Percentiles rank a stretch among this genome's conserved stretches.
Evolutionary conservation across 2,797 vertebrate species (phyloP).

Genomic region (Dromococcyx pavoninus): DNA sequence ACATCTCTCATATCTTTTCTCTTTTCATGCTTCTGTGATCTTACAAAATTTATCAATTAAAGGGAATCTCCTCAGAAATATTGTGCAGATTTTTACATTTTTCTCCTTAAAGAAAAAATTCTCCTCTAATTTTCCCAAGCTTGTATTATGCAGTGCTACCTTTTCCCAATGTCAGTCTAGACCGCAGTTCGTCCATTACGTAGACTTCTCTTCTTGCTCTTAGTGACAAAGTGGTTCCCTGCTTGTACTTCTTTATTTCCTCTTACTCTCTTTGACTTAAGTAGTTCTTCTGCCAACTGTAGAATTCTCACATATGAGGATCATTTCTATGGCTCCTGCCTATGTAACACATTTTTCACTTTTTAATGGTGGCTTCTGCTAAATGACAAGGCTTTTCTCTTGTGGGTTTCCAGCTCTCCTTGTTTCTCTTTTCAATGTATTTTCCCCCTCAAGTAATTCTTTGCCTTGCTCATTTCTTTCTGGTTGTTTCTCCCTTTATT

Average conservation of each 20-base stretch:
- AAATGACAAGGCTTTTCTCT: background rate
- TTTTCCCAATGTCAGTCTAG: background rate
- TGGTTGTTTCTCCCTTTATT: background rate
- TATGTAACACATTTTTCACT: background rate
- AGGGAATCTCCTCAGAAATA: background rate
- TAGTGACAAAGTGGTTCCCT: background rate
- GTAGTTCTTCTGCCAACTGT: background rate
- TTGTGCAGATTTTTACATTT: background rate
- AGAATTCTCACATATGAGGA: background rate
- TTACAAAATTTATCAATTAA: conserved; percentile 17
- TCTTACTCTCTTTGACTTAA: background rate
- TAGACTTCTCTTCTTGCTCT: background rate
- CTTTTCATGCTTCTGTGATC: background rate
- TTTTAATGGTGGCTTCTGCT: background rate
- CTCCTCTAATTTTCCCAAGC: background rate
- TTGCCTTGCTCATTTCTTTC: background rate
- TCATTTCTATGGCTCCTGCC: background rate
- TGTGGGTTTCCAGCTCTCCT: background rate
- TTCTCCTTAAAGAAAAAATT: background rate
- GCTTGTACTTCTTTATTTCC: background rate
- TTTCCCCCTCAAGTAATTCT: background rate
- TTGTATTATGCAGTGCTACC: background rate
- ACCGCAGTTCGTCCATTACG: background rate
- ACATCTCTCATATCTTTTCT: background rate
- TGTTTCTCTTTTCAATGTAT: background rate